phyloP scores from a whole-genome alignment of 1,140 invertebrate genomes.

The Ooceraea biroi region DNA sequence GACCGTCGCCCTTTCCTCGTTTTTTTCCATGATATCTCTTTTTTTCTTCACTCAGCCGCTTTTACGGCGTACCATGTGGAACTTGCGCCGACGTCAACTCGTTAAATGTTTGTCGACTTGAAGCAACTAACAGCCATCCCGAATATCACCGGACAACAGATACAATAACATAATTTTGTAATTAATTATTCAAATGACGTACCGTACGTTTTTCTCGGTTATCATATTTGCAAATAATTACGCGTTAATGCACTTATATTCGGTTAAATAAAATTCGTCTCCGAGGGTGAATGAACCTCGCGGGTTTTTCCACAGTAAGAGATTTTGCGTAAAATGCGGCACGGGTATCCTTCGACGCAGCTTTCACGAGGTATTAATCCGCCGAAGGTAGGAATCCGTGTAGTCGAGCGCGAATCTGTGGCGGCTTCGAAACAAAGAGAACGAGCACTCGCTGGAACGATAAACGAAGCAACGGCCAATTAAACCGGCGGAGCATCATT shows the following conservation, averaged over 20 bases:
- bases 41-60: slow-evolving; percentile 55
- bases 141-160: not conserved
- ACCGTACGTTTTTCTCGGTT: not conserved
- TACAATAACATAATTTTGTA: not conserved
- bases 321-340: not conserved
- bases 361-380: slow-evolving; percentile 57
- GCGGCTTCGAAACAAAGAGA: slow-evolving; percentile 51
- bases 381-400: slow-evolving; percentile 21
- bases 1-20: slow-evolving; percentile 23
- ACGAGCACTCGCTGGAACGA: slow-evolving; percentile 50
- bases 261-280: not conserved
- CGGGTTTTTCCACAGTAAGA: not conserved
- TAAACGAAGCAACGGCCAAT: slow-evolving; percentile 66
- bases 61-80: slow-evolving; percentile 53
- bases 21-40: slow-evolving; percentile 35
- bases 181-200: slow-evolving; percentile 1
- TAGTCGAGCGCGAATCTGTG: slow-evolving; percentile 46
- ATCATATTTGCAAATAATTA: not conserved
- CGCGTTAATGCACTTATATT: not conserved
- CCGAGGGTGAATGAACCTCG: not conserved
- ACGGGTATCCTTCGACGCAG: not conserved
- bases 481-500: slow-evolving; percentile 69
- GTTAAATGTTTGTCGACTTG: slow-evolving; percentile 40
- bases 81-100: not conserved
- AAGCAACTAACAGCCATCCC: not conserved